Evolutionary conservation across 2,888 invertebrate genomes (phyloP).

Genomic region (Cosmopolites sordidus): DNA sequence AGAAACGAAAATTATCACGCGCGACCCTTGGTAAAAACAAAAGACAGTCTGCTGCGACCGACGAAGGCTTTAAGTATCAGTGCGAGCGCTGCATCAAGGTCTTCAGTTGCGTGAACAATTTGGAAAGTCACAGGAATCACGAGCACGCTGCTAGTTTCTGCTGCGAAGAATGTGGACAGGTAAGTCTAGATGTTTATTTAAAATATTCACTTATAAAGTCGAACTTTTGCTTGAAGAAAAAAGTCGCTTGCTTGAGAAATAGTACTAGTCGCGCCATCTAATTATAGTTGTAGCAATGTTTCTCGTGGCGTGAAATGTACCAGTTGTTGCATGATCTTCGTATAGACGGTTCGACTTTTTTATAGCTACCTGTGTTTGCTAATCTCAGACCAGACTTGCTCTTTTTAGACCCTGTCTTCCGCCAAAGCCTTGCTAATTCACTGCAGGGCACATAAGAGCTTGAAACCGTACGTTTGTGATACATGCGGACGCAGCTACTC

Average conservation of each 20-base stretch:
- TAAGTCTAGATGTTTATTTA: slow-evolving; percentile 23
- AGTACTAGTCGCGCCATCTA: no score
- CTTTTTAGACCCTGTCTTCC: slow-evolving; percentile 21
- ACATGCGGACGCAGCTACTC: slow-evolving; percentile 60
- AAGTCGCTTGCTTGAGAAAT: no score
- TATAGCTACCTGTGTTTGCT: no score
- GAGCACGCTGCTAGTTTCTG: slow-evolving; percentile 47
- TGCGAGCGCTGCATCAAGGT: slow-evolving; percentile 46
- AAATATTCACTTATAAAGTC: no score
- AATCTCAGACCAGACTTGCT: no score
- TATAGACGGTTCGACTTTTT: no score
- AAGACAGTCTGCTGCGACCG: neutral
- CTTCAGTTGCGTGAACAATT: slow-evolving; percentile 39
- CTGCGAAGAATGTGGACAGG: slow-evolving; percentile 49
- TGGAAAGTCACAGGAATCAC: slow-evolving; percentile 44
- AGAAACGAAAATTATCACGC: neutral
- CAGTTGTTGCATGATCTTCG: no score
- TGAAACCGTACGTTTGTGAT: slow-evolving; percentile 56
- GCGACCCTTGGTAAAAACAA: neutral
- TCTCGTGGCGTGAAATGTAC: no score
- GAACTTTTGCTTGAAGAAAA: no score
- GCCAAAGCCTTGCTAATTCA: slow-evolving; percentile 46
- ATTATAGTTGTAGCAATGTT: no score
- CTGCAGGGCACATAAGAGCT: slow-evolving; percentile 46
- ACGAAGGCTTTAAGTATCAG: slow-evolving; percentile 43